Conservation (phyloP, 92 coral and sea anemone species). For the Epizoanthus fatuus region DNA sequence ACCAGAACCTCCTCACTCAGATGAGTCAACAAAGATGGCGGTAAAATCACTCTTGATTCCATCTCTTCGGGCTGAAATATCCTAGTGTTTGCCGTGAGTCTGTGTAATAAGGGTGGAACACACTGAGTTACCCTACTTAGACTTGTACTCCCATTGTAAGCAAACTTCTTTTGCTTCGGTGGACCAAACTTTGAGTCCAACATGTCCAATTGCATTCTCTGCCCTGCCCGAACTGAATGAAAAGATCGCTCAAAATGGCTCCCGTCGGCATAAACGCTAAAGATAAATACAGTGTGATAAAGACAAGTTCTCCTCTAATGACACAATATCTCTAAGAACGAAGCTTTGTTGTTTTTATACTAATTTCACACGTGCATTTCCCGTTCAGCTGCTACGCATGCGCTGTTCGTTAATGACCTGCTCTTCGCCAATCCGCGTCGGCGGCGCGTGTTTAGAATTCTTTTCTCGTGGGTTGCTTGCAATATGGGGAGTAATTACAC, state of each 20-base stretch:
- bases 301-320: conserved; percentile 93
- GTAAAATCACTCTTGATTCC: conserved; percentile 91
- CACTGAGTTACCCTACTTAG: conserved; percentile 71
- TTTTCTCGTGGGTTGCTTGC: conserved; percentile 95
- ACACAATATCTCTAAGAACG: conserved; percentile 99
- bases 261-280: conserved; percentile 92
- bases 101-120: conserved; percentile 85
- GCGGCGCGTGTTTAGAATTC: conserved; percentile 99
- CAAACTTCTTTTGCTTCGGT: conserved; percentile 88
- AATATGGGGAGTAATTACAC: conserved; percentile 95
- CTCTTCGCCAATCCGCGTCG: conserved; percentile 90
- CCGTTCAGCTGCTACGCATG: conserved; percentile 96
- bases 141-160: conserved; percentile 64
- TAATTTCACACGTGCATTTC: conserved; percentile 99
- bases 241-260: conserved; percentile 77
- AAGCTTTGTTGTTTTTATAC: conserved; percentile 99
- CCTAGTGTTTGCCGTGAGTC: conserved; percentile 91
- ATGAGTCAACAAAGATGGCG: conserved; percentile 93
- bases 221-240: conserved; percentile 68
- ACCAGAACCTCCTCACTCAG: conserved; percentile 99
- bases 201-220: conserved; percentile 82
- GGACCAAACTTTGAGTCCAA: conserved; percentile 92
- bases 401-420: conserved; percentile 83
- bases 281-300: conserved; percentile 94
- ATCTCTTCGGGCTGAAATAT: conserved; percentile 97